Evolutionary conservation across 2,113 vertebrate species (phyloP).

Genomic region (Myodes glareolus): DNA sequence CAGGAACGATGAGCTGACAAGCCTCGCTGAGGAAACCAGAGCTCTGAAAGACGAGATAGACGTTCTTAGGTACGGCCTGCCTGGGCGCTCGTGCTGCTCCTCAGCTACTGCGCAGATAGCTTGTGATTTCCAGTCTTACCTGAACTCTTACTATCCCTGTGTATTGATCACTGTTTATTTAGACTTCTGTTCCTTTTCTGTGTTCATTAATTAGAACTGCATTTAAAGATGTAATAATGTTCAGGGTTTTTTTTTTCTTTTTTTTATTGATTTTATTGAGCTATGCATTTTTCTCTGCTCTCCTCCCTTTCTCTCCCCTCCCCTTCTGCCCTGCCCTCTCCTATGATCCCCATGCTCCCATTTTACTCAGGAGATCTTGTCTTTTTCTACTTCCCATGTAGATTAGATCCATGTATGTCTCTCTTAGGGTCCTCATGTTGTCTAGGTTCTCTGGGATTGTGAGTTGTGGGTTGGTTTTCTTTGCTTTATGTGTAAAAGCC

Average conservation of each 20-base stretch:
- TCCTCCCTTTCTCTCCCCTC: too few relatives aligned
- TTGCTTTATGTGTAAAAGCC: too few relatives aligned
- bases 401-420: too few relatives aligned
- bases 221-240: neutral
- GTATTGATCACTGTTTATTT: neutral
- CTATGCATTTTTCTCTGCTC: too few relatives aligned
- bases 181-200: neutral
- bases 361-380: too few relatives aligned
- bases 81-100: neutral
- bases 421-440: too few relatives aligned
- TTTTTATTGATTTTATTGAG: too few relatives aligned
- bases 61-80: conserved; percentile 90
- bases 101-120: neutral
- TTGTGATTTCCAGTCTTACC: neutral
- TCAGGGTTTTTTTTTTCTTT: neutral
- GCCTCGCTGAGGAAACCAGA: conserved; percentile 96
- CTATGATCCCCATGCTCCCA: too few relatives aligned
- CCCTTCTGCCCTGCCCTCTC: too few relatives aligned
- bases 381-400: too few relatives aligned
- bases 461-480: too few relatives aligned
- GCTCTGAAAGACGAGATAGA: conserved; percentile 97
- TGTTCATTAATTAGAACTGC: neutral
- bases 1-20: conserved; percentile 95
- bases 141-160: neutral
- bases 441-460: too few relatives aligned